Base-by-base conservation (phyloP, 2,797 vertebrate species). In the Enteromius mattozi region DNA sequence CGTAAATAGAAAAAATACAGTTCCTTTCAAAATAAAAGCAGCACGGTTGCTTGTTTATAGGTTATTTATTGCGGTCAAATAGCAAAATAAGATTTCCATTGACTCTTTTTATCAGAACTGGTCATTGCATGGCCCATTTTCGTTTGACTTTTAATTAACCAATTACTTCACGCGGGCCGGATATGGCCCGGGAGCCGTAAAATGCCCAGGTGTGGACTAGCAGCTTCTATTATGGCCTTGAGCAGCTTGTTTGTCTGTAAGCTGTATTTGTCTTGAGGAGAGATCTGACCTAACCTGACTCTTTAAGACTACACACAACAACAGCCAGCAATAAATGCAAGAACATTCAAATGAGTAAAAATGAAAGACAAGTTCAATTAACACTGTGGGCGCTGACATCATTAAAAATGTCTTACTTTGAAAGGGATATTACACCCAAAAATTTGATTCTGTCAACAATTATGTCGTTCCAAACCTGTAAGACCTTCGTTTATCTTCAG, bases 201-300 rank as follows among this genome's bases (percentile, higher is more conserved):
- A 51, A 51, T 51, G 49, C 49, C 6, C 17, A 51, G 49, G 49
- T 51, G 5, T 51, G 49, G 33, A 68, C 45, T 54, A 24, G 56
- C 66, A 35, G 72, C 81, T 56, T 71, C 42, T 49, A 14, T 84
- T 65, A 49, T 66, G 65, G 30, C 74, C 59, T 61, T 51, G 70
- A 85, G 59, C 77, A 75, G 63, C 65, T 35, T 77, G 59, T 72
- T 51, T 19, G 79, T 30, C 79, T 30, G 51, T 70, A 83, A 85
- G 61, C 78, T 63, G 66, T 71, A 76, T 49, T 79, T 81, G 84
- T 88, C 66, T 71, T 70, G 68, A 51, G 24, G 27, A 82, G 59
- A 76, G 70, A 77, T 74, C 72, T 76, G 81, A 83, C 80, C 85
- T 81, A 47, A 61, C 24, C 56, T 81, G 80, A 83, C 82, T 47